A percentile compares a stretch with the other conserved stretches of the same genome.
These are phyloP conservation scores for Auanema sp. DNA, from an alignment of 2,888 invertebrate genomes.

Conservation along the genomic window DNA sequence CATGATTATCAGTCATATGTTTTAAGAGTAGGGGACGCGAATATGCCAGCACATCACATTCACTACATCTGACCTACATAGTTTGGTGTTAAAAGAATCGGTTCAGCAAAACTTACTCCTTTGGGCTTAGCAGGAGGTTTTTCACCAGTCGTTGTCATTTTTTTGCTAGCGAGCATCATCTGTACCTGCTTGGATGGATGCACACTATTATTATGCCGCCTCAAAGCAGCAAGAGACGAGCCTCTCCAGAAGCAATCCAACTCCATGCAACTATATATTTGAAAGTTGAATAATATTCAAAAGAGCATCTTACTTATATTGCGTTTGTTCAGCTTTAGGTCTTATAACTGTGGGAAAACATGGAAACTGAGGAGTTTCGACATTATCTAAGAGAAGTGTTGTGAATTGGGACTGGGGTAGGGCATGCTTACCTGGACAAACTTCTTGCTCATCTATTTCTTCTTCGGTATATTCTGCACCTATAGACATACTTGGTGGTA, in stretches of 20 bases:
- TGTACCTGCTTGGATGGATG: slow-evolving; percentile 10
- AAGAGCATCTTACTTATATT: slow-evolving; percentile 3
- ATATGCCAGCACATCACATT: slow-evolving; percentile 43
- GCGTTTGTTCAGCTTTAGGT: background rate
- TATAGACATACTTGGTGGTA: slow-evolving; percentile 42
- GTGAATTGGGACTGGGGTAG: background rate
- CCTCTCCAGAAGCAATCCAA: slow-evolving; percentile 41
- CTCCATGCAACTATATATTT: slow-evolving; percentile 31
- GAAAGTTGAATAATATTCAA: background rate
- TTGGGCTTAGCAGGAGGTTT: slow-evolving; percentile 18
- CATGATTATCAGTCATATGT: slow-evolving; percentile 43
- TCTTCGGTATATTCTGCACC: slow-evolving; percentile 40
- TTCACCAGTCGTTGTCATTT: background rate
- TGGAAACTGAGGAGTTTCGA: slow-evolving; percentile 2
- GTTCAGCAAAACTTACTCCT: slow-evolving; percentile 9
- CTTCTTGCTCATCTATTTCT: slow-evolving; percentile 29
- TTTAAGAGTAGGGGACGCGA: slow-evolving; percentile 40
- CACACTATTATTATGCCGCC: slow-evolving; percentile 23
- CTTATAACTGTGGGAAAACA: slow-evolving; percentile 2
- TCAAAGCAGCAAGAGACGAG: slow-evolving; percentile 27
- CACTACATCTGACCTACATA: slow-evolving; percentile 36
- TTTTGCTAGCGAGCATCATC: slow-evolving; percentile 14
- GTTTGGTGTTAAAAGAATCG: background rate
- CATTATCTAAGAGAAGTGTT: no score
- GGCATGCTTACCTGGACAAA: slow-evolving; percentile 16